Conservation (phyloP, 1,140 invertebrate species). For the Luehdorfia chinensis region DNA sequence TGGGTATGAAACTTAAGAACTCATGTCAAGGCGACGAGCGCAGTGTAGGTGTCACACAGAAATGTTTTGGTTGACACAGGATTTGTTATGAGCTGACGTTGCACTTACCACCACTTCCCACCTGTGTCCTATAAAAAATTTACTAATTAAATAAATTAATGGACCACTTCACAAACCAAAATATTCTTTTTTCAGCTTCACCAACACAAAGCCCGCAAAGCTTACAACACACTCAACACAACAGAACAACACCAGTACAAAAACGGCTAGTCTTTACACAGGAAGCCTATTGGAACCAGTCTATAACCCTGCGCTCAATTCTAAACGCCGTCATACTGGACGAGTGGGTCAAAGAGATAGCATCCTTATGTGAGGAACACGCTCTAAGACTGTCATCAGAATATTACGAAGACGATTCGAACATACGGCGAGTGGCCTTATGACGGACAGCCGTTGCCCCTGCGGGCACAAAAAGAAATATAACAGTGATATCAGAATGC, state of each 20-base stretch:
- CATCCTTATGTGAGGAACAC: constrained; percentile 94
- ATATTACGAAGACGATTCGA: constrained; percentile 51
- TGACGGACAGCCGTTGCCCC: constrained; percentile 58
- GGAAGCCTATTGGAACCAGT: constrained; percentile 69
- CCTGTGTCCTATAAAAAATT: too few relatives aligned
- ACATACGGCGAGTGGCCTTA: constrained; percentile 54
- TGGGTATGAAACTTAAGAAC: too few relatives aligned
- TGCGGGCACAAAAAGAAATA: constrained; percentile 33
- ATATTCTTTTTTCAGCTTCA: constrained; percentile 28
- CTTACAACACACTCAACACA: constrained; percentile 26
- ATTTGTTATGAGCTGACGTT: too few relatives aligned
- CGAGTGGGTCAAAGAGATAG: constrained; percentile 95
- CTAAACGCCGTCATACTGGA: constrained; percentile 90
- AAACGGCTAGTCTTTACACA: constrained; percentile 52
- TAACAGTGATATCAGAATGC: constrained; percentile 25
- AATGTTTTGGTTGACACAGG: too few relatives aligned
- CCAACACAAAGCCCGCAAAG: constrained; percentile 38
- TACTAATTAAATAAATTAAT: too few relatives aligned
- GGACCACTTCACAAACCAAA: too few relatives aligned
- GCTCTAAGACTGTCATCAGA: constrained; percentile 74
- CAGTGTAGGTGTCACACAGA: too few relatives aligned
- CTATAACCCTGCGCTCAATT: constrained; percentile 54
- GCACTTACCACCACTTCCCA: too few relatives aligned
- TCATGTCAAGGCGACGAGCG: too few relatives aligned
- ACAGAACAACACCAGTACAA: constrained; percentile 36